Evolutionary conservation across 2,113 vertebrate species (phyloP).

Genomic region (Amazona guildingii): DNA sequence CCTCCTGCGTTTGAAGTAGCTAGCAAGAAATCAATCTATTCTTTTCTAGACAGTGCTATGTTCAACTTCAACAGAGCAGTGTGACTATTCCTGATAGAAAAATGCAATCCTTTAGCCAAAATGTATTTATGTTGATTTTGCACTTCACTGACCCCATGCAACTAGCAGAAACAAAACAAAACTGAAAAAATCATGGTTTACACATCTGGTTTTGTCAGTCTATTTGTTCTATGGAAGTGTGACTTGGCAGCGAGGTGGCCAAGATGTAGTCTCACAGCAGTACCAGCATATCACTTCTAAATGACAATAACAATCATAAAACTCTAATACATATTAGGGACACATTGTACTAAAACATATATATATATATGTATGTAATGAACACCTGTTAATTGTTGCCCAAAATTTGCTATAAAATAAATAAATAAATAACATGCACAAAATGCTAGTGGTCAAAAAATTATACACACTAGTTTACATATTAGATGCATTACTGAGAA

Average conservation of each 20-base stretch:
- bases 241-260: neutral
- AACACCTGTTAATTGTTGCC: neutral
- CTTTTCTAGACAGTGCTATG: neutral
- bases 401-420: neutral
- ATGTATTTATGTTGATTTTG: neutral
- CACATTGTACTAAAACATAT: neutral
- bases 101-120: neutral
- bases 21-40: neutral
- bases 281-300: neutral
- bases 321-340: neutral
- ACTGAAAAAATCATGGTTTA: neutral
- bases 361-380: neutral
- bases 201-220: neutral
- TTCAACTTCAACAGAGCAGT: neutral
- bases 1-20: neutral
- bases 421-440: neutral
- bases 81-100: neutral
- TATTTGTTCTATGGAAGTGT: neutral
- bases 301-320: neutral
- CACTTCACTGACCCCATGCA: neutral
- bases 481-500: neutral
- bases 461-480: neutral
- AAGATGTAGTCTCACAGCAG: neutral
- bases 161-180: neutral
- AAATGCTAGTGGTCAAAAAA: neutral